Evolutionary conservation across 2,113 vertebrate genomes (phyloP).

Genomic region (Mus pahari): DNA sequence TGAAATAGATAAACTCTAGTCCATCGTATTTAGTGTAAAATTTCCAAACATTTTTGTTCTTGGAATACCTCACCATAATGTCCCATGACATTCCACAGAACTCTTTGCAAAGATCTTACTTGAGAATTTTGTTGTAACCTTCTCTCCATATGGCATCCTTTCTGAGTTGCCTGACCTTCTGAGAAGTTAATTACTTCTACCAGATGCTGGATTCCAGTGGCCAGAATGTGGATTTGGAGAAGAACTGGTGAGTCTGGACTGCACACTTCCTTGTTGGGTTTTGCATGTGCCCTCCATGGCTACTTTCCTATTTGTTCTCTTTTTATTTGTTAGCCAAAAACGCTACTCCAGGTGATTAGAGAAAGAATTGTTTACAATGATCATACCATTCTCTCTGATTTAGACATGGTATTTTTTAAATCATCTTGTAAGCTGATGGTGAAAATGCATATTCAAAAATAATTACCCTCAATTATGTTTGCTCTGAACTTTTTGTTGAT

Average conservation of each 20-base stretch:
- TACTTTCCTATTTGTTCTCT: neutral
- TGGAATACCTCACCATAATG: neutral
- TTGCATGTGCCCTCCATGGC: accelerated
- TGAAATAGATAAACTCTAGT: neutral
- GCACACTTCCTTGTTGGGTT: neutral
- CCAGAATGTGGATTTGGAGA: neutral
- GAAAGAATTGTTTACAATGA: neutral
- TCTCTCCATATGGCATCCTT: neutral
- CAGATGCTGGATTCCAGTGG: neutral
- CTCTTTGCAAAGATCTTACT: neutral
- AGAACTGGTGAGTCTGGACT: neutral
- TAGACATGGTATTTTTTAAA: neutral
- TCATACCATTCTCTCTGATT: neutral
- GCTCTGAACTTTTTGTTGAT: neutral
- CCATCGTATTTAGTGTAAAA: neutral
- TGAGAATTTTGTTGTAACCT: neutral
- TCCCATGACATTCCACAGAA: neutral
- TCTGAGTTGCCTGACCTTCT: neutral
- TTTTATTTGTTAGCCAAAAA: neutral
- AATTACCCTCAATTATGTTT: neutral
- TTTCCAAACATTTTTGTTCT: neutral
- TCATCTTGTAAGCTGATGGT: neutral
- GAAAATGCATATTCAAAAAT: neutral
- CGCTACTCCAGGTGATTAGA: neutral
- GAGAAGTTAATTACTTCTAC: neutral